Base-by-base conservation (phyloP, 2,797 vertebrate genomes). In the Meriones psammophilus region DNA sequence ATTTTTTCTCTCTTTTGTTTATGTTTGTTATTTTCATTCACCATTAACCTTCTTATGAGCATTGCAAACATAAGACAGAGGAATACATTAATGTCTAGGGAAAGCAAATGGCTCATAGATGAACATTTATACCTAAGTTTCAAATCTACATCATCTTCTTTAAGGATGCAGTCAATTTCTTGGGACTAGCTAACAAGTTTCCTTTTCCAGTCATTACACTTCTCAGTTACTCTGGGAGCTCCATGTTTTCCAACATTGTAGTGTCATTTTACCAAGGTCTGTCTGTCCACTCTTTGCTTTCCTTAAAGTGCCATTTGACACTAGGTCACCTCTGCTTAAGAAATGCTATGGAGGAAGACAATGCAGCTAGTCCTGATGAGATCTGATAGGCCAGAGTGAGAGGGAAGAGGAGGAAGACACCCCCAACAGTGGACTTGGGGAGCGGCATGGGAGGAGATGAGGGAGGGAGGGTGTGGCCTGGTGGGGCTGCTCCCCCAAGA, bases 11-110 rank as follows among this genome's bases (percentile, higher is more conserved):
- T 13, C 39, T 88, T 60, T 18, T 20, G 24, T 84, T 71, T 84
- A 54, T 91, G 28, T 81, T 88, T 39, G 3, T 73, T 93, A 69
- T 64, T 79, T 56, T 95, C 26, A 18, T 86, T 96, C 30, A 54
- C 6, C 91, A 36, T 85, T 94, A 24, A 93, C 46, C n/a, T 77
- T 30, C 18, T 85, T 71, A 0, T n/a, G 28, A 80, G 17, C 54
- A 9, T 50, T 85, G n/a, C 17, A 54, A 42, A 4, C 33, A 66
- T 30, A 85, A 81, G 26, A 62, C 14, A 80, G 33, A 20, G 14
- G 66, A 86, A 42, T 28, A 20, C 28, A 56, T 69, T 7, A 84
- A 54, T 66, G 58, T 10, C 24, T 89, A 1, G 13, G 28, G 18
- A 4, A 7, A 69, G 12, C 6, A 60, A 36, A 33, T 28, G 64